phyloP scores from a whole-genome alignment of 2,888 invertebrate species.

The Junonia oenone region DNA sequence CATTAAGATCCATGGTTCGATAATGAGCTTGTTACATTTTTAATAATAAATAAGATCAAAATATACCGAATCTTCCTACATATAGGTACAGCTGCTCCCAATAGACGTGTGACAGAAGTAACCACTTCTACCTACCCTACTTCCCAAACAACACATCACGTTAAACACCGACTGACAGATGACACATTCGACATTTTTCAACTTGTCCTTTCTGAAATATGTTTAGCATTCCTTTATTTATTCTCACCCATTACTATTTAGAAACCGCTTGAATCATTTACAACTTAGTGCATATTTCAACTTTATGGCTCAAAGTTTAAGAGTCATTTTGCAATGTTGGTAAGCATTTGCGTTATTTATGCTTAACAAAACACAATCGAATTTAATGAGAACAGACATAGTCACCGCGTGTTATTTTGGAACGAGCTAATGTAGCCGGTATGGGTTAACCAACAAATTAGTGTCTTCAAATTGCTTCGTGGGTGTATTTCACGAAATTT shows the following conservation, averaged over 20 bases:
- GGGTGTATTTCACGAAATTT: too few relatives aligned
- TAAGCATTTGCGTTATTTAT: conserved; percentile 12
- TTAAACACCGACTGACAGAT: conserved; percentile 78
- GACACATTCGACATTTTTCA: conserved; percentile 79
- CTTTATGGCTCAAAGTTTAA: conserved; percentile 38
- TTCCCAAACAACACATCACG: conserved; percentile 71
- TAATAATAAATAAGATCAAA: neutral
- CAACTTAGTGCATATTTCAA: conserved; percentile 30
- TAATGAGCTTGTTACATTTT: too few relatives aligned
- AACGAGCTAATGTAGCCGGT: conserved; percentile 50
- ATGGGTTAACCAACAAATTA: conserved; percentile 53
- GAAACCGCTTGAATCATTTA: conserved; percentile 36
- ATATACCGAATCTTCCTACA: conserved; percentile 49
- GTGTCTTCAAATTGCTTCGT: conserved; percentile 29
- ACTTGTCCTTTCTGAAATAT: conserved; percentile 76
- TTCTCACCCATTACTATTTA: conserved; percentile 49
- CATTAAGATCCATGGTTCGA: too few relatives aligned
- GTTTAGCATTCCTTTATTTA: conserved; percentile 45
- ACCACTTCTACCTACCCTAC: conserved; percentile 40
- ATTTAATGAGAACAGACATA: conserved; percentile 57
- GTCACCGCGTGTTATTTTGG: conserved; percentile 51
- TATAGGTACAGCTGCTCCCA: conserved; percentile 54
- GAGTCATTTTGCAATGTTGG: conserved; percentile 30
- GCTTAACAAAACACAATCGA: conserved; percentile 41
- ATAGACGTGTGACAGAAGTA: conserved; percentile 61